Conservation (phyloP, 2,888 invertebrate genomes). For the Agonopterix arenella region DNA sequence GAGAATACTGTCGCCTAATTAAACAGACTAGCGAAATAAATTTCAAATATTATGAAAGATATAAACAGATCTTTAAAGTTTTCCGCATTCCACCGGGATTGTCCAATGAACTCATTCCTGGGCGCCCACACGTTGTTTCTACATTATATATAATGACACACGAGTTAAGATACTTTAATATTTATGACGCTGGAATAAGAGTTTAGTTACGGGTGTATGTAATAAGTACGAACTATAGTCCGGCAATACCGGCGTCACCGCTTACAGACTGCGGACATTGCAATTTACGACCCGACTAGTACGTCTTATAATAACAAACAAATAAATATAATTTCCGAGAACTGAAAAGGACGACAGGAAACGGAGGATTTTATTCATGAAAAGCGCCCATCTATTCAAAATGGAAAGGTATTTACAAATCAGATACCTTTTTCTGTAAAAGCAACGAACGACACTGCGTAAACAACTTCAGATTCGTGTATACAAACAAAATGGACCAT, state of each 20-base stretch:
- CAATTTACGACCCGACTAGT: background rate
- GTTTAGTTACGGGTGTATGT: too few relatives aligned
- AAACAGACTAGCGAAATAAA: background rate
- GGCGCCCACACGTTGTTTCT: conserved; percentile 34
- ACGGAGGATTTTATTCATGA: conserved; percentile 9
- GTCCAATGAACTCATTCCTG: conserved; percentile 58
- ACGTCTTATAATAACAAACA: background rate
- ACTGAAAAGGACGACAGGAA: background rate
- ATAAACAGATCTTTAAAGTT: conserved; percentile 4
- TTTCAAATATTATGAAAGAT: conserved; percentile 1
- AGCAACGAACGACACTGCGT: background rate
- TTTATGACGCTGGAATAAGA: too few relatives aligned
- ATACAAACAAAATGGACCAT: background rate
- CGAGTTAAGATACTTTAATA: too few relatives aligned
- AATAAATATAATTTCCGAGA: background rate
- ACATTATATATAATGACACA: too few relatives aligned
- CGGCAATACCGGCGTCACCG: background rate
- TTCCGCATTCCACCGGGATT: conserved; percentile 66
- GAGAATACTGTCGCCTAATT: background rate
- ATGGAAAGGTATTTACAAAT: background rate
- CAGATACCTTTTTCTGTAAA: background rate
- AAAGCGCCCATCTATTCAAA: background rate
- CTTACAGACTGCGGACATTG: background rate
- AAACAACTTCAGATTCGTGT: background rate
- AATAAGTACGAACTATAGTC: background rate